These are phyloP conservation scores for Pollenia amentaria DNA, from an alignment of 2,888 invertebrate species.

Conservation along the genomic window DNA sequence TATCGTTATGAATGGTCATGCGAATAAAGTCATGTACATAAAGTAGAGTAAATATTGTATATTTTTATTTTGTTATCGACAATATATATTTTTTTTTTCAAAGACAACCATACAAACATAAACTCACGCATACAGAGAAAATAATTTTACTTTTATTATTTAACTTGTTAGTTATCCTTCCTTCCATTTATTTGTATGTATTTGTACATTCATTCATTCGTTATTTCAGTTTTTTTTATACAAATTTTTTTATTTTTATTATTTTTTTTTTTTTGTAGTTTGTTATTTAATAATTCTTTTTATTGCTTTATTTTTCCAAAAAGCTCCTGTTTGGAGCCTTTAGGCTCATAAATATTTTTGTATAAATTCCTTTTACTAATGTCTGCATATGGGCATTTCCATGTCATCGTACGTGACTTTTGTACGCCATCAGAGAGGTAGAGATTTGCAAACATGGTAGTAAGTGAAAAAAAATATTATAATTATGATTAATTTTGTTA, in stretches of 20 bases:
- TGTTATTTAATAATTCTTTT: slow-evolving; percentile 19
- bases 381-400: too few species aligned
- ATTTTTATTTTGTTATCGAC: background rate
- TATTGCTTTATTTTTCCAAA: slow-evolving; percentile 4
- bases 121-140: background rate
- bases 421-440: too few species aligned
- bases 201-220: too few species aligned
- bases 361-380: too few species aligned
- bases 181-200: background rate
- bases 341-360: slow-evolving; percentile 19
- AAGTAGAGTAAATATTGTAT: background rate
- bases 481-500: too few species aligned
- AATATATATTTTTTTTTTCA: background rate
- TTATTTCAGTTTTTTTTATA: background rate
- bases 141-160: background rate
- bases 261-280: slow-evolving; percentile 24
- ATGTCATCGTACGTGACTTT: too few species aligned
- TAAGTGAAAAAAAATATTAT: too few species aligned
- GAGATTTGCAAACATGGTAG: too few species aligned
- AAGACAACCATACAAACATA: background rate
- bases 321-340: slow-evolving; percentile 34
- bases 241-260: background rate
- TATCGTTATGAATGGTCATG: background rate
- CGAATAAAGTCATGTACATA: background rate
- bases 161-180: background rate